These are phyloP conservation scores for Magallana nippona DNA, from an alignment of 2,888 invertebrate species.

Conservation along the genomic window DNA sequence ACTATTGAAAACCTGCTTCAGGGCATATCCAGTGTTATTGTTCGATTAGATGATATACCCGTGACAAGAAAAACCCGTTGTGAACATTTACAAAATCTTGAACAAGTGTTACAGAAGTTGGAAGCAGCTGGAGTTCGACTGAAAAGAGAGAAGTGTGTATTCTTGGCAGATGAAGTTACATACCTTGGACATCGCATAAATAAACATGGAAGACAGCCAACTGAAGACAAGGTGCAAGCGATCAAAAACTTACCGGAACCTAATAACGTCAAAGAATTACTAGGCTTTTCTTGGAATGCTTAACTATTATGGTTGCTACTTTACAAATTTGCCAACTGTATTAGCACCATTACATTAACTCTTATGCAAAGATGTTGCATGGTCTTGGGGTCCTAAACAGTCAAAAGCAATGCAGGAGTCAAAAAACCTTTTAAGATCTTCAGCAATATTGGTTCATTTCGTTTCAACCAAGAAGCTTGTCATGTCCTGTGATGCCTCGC, in stretches of 20 bases:
- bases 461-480: slow-evolving; percentile 67
- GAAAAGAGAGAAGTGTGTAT: slow-evolving; percentile 62
- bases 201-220: slow-evolving; percentile 58
- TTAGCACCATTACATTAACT: slow-evolving; percentile 64
- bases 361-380: neutral
- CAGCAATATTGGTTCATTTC: slow-evolving; percentile 71
- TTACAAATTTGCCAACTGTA: slow-evolving; percentile 59
- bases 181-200: slow-evolving; percentile 64
- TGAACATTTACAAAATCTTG: slow-evolving; percentile 55
- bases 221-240: slow-evolving; percentile 60
- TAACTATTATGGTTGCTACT: slow-evolving; percentile 67
- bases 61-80: slow-evolving; percentile 53
- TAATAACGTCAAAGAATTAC: slow-evolving; percentile 64
- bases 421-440: slow-evolving; percentile 44
- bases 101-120: slow-evolving; percentile 53
- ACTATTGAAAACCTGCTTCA: slow-evolving; percentile 61
- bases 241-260: slow-evolving; percentile 65
- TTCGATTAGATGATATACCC: slow-evolving; percentile 65
- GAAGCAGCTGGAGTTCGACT: slow-evolving; percentile 54
- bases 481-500: too few relatives aligned
- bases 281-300: slow-evolving; percentile 69
- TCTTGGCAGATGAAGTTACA: slow-evolving; percentile 53
- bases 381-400: slow-evolving; percentile 36
- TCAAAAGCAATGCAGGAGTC: neutral
- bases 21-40: slow-evolving; percentile 56